phyloP scores from a whole-genome alignment of 2,113 vertebrate species.

The Thermophis baileyi region DNA sequence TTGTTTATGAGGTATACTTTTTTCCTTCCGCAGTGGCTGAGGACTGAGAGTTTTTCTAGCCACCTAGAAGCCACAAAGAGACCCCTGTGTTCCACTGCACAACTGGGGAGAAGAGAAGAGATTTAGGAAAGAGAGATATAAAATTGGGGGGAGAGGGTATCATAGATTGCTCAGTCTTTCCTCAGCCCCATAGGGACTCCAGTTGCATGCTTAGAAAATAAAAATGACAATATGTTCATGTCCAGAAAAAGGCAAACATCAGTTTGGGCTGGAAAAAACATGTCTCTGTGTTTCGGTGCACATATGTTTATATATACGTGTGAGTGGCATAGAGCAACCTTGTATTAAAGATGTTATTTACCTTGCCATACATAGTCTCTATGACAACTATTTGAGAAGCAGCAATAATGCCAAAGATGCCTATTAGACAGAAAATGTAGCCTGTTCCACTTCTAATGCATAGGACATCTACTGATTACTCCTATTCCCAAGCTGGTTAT shows the following conservation, averaged over 20 bases:
- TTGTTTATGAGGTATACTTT: conserved; percentile 4
- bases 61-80: neutral
- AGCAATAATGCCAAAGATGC: neutral
- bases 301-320: neutral
- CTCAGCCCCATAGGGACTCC: neutral
- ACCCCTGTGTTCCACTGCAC: neutral
- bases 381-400: neutral
- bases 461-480: neutral
- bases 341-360: neutral
- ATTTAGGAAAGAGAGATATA: neutral
- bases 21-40: conserved; percentile 2
- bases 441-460: neutral
- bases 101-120: neutral
- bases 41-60: neutral
- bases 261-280: neutral
- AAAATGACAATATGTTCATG: neutral
- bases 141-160: too few relatives aligned
- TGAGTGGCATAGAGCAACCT: neutral
- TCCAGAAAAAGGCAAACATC: neutral
- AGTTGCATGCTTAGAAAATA: neutral
- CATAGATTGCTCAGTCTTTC: neutral
- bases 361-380: neutral
- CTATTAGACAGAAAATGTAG: neutral
- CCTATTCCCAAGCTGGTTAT: neutral
- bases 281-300: neutral